phyloP scores from a whole-genome alignment of 2,888 invertebrate genomes.

The Rhaphigaster nebulosa region DNA sequence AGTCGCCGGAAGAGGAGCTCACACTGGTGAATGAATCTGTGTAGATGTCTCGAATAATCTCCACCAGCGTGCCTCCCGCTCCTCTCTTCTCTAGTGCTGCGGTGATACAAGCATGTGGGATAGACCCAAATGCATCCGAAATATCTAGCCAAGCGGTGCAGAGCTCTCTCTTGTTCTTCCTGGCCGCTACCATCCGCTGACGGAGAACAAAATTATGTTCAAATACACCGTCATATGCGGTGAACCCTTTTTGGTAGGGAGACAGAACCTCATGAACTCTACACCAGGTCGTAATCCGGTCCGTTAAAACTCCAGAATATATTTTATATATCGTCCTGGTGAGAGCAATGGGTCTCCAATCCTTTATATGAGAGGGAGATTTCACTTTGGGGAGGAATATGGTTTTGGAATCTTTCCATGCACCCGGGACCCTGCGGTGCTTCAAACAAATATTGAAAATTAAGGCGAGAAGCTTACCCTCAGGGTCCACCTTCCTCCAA shows the following conservation, averaged over 20 bases:
- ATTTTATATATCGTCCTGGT: conserved; percentile 66
- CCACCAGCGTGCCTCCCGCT: conserved; percentile 49
- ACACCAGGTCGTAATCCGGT: conserved; percentile 26
- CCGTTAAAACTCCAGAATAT: conserved; percentile 62
- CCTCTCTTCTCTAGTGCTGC: conserved; percentile 19
- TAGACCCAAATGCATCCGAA: not conserved
- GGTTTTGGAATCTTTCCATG: no score
- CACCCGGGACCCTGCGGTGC: no score
- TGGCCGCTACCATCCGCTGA: not conserved
- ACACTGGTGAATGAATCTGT: not conserved
- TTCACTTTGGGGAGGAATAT: no score
- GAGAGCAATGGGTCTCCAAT: conserved; percentile 59
- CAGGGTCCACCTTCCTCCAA: no score
- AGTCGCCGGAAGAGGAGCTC: no score
- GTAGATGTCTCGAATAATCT: conserved; percentile 46
- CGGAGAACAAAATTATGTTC: conserved; percentile 57
- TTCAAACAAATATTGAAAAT: no score
- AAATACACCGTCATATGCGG: not conserved
- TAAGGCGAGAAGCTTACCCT: no score
- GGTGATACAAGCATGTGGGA: conserved; percentile 37
- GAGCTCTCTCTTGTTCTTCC: not conserved
- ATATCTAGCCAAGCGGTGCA: no score
- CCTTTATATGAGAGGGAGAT: no score
- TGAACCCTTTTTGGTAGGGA: conserved; percentile 24
- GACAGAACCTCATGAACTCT: conserved; percentile 49